Percentiles rank a stretch among this genome's conserved stretches.
Evolutionary conservation across 2,113 vertebrate genomes (phyloP).

Genomic region (Eupsittula cactorum): DNA sequence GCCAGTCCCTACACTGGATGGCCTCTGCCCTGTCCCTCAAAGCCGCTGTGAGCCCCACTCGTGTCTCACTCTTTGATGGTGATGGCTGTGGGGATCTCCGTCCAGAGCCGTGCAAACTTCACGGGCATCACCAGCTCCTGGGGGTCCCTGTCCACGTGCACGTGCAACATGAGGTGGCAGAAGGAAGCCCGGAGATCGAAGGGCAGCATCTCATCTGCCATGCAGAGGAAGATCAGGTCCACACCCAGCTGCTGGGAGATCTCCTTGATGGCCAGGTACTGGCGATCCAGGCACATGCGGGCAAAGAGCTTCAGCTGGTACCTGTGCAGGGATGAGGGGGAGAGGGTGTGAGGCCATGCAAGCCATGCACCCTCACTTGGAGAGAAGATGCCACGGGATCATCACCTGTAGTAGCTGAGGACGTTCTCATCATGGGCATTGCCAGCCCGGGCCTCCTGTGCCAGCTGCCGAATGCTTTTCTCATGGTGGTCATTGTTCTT

Average conservation of each 20-base stretch:
- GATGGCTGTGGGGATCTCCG: slow-evolving; percentile 93
- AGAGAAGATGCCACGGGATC: not conserved
- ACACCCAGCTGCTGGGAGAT: slow-evolving; percentile 97
- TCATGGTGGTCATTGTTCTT: slow-evolving; percentile 88
- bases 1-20: not conserved
- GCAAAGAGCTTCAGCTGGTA: slow-evolving; percentile 98
- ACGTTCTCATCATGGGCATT: slow-evolving; percentile 93
- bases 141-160: slow-evolving; percentile 95
- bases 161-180: slow-evolving; percentile 97
- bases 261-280: slow-evolving; percentile 96
- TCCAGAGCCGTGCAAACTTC: slow-evolving; percentile 96
- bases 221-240: slow-evolving; percentile 96
- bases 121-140: slow-evolving; percentile 95
- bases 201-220: slow-evolving; percentile 95
- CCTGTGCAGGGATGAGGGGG: slow-evolving; percentile 59
- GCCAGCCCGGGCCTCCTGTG: slow-evolving; percentile 92
- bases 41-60: fast-evolving
- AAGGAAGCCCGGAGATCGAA: slow-evolving; percentile 96
- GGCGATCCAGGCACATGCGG: slow-evolving; percentile 96
- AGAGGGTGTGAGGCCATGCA: not conserved
- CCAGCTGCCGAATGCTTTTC: slow-evolving; percentile 92
- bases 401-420: slow-evolving; percentile 94
- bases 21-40: not conserved
- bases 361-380: not conserved
- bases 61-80: slow-evolving; percentile 93